Percentiles rank a stretch among this genome's conserved stretches.
phyloP scores from a whole-genome alignment of 2,888 invertebrate species.

The Polymixis lichenea region DNA sequence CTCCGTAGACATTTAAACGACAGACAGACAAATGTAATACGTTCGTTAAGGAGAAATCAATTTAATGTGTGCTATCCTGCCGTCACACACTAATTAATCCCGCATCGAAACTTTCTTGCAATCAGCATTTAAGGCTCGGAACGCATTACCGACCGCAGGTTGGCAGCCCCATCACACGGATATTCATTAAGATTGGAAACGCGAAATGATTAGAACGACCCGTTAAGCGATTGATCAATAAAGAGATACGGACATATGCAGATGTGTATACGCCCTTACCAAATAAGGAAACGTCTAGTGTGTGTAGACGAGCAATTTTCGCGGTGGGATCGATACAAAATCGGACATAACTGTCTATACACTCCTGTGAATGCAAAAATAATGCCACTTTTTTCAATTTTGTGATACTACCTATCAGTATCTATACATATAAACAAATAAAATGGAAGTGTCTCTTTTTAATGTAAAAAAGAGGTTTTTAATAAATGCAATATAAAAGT shows the following conservation, averaged over 20 bases:
- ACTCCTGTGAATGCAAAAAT: background rate
- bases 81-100: conserved; percentile 42
- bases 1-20: background rate
- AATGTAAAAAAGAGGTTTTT: no score
- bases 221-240: conserved; percentile 76
- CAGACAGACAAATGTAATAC: background rate
- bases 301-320: conserved; percentile 9
- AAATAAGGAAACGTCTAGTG: conserved; percentile 61
- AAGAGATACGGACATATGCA: conserved; percentile 76
- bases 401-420: no score
- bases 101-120: conserved; percentile 44
- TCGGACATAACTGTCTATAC: background rate
- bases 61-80: conserved; percentile 22
- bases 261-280: conserved; percentile 71
- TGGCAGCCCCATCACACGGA: conserved; percentile 68
- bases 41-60: conserved; percentile 34
- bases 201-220: conserved; percentile 72
- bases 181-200: conserved; percentile 82
- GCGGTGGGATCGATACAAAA: background rate
- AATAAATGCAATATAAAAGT: no score
- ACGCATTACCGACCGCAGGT: conserved; percentile 59
- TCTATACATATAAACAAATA: no score
- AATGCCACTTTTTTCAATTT: background rate
- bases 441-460: no score
- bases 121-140: conserved; percentile 21